phyloP scores from a whole-genome alignment of 2,888 invertebrate genomes.

The Anorthoa munda region DNA sequence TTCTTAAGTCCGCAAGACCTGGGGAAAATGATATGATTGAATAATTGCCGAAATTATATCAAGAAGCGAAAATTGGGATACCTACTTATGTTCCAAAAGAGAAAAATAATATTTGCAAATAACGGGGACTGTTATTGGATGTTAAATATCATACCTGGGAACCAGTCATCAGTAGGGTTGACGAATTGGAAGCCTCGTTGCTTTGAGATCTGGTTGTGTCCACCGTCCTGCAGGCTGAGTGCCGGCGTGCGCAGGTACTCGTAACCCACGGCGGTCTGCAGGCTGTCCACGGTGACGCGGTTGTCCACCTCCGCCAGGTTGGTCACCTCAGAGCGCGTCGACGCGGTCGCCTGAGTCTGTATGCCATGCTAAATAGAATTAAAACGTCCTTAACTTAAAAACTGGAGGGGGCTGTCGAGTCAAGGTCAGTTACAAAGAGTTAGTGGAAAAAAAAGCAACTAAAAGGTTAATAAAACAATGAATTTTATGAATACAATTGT shows the following conservation, averaged over 20 bases:
- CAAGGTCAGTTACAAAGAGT: slow-evolving; percentile 68
- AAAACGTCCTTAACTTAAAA: slow-evolving; percentile 82
- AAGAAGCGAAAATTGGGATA: background rate
- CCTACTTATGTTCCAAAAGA: background rate
- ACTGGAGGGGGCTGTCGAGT: slow-evolving; percentile 74
- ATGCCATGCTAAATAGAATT: slow-evolving; percentile 94
- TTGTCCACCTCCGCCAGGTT: slow-evolving; percentile 95
- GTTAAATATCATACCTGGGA: slow-evolving; percentile 92
- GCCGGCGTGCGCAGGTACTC: slow-evolving; percentile 95
- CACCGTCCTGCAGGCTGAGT: slow-evolving; percentile 93
- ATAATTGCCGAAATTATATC: background rate
- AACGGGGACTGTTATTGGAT: background rate
- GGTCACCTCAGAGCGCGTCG: slow-evolving; percentile 95
- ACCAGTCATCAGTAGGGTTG: slow-evolving; percentile 97
- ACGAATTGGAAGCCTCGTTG: slow-evolving; percentile 96
- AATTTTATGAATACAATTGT: slow-evolving; percentile 37
- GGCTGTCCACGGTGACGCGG: slow-evolving; percentile 92
- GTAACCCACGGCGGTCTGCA: slow-evolving; percentile 95
- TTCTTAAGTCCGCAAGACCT: slow-evolving; percentile 93
- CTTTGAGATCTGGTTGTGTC: slow-evolving; percentile 92
- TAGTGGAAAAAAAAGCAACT: slow-evolving; percentile 55
- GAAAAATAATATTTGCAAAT: background rate
- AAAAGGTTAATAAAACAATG: slow-evolving; percentile 54
- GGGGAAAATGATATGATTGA: slow-evolving; percentile 41
- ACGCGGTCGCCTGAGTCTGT: slow-evolving; percentile 96